Percentiles rank a stretch among this genome's conserved stretches.
phyloP scores from a whole-genome alignment of 2,888 invertebrate genomes.

The Agonopterix subpropinquella region DNA sequence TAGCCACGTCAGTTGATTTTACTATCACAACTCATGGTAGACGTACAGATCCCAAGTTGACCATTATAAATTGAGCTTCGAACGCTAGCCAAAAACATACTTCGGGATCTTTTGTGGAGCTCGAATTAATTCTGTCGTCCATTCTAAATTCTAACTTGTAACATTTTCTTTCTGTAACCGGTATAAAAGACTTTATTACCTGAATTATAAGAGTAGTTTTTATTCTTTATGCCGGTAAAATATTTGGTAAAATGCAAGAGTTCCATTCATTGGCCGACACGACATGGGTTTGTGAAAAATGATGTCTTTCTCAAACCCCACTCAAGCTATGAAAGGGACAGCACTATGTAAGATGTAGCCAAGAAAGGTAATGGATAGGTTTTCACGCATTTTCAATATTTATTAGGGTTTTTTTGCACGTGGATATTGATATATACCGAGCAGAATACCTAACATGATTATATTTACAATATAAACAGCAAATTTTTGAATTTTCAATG shows the following conservation, averaged over 20 bases:
- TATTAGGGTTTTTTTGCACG: not conserved
- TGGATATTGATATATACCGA: not conserved
- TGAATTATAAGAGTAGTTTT: too few species aligned
- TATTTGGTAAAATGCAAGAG: not conserved
- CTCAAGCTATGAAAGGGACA: constrained; percentile 27
- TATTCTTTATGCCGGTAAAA: not conserved
- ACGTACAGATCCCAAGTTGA: not conserved
- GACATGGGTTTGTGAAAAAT: constrained; percentile 39
- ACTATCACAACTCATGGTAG: too few species aligned
- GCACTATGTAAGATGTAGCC: constrained; percentile 8
- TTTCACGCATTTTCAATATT: not conserved
- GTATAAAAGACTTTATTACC: too few species aligned
- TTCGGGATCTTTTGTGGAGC: too few species aligned
- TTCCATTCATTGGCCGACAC: constrained; percentile 28
- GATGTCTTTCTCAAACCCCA: constrained; percentile 30
- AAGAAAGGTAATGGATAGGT: constrained; percentile 11
- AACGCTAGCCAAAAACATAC: too few species aligned
- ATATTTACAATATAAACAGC: too few species aligned
- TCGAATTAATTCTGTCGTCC: too few species aligned
- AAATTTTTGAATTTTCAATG: too few species aligned
- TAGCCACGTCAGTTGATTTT: too few species aligned
- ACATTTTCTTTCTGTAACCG: too few species aligned
- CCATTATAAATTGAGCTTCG: not conserved
- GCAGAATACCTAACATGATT: too few species aligned
- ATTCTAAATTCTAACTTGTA: too few species aligned